Conservation (phyloP, 2,888 invertebrate genomes). For the Caenorhabditis becei region DNA sequence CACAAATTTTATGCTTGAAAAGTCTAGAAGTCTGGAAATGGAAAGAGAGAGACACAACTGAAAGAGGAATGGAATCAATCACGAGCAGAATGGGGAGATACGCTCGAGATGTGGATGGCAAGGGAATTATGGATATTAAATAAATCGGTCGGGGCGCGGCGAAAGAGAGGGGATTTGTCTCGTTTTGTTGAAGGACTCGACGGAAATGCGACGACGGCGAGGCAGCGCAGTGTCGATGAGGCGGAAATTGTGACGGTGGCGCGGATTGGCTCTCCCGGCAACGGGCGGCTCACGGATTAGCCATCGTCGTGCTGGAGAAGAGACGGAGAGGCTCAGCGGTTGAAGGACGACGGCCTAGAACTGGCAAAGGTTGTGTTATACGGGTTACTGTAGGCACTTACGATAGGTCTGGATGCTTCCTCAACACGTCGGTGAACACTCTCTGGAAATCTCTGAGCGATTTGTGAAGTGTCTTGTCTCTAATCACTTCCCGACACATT, state of each 20-base stretch:
- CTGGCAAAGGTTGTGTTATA: background rate
- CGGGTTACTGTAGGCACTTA: too few relatives aligned
- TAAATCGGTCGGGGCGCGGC: slow-evolving; percentile 11
- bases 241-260: slow-evolving; percentile 12
- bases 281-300: slow-evolving; percentile 5
- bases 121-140: slow-evolving; percentile 16
- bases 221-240: slow-evolving; percentile 7
- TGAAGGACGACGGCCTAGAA: background rate
- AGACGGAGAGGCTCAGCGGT: background rate
- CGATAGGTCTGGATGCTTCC: background rate
- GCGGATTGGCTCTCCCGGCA: background rate
- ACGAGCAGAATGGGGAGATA: background rate
- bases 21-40: background rate
- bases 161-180: background rate
- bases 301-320: background rate
- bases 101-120: background rate
- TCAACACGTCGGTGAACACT: background rate
- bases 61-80: background rate
- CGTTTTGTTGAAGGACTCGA: slow-evolving; percentile 8
- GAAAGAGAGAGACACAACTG: background rate
- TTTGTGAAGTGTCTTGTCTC: slow-evolving; percentile 35
- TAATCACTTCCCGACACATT: slow-evolving; percentile 54
- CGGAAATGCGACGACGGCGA: slow-evolving; percentile 14
- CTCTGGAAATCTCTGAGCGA: slow-evolving; percentile 21
- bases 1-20: background rate